These are phyloP conservation scores for Callospermophilus lateralis DNA, from an alignment of 2,113 vertebrate species.

Conservation along the genomic window DNA sequence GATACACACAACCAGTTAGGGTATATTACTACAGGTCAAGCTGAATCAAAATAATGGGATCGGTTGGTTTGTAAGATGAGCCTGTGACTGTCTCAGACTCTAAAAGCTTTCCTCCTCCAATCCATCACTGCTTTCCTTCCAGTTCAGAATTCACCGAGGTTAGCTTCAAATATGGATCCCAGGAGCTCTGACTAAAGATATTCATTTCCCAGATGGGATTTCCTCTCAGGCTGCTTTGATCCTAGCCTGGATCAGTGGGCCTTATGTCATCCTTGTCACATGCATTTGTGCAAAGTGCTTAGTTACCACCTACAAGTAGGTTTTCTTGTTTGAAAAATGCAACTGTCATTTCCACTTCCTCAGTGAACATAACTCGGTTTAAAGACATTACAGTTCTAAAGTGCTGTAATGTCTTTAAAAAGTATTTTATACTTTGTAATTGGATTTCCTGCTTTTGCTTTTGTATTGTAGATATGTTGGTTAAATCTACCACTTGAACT, in stretches of 20 bases:
- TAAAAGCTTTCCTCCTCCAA: not conserved
- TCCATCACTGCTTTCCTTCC: slow-evolving; percentile 46
- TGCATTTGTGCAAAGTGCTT: slow-evolving; percentile 69
- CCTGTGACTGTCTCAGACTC: not conserved
- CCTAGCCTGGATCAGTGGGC: slow-evolving; percentile 55
- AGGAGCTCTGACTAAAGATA: slow-evolving; percentile 72
- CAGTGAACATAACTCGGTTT: slow-evolving; percentile 65
- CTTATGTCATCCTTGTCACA: slow-evolving; percentile 68
- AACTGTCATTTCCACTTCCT: slow-evolving; percentile 70
- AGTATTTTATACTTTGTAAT: not conserved
- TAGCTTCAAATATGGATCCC: slow-evolving; percentile 72
- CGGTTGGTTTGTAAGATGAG: not conserved
- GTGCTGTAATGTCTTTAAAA: not conserved
- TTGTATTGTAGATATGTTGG: not conserved
- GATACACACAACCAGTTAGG: not conserved
- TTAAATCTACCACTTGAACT: not conserved
- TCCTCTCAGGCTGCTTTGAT: slow-evolving; percentile 78
- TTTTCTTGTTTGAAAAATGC: slow-evolving; percentile 55
- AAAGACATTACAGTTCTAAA: slow-evolving; percentile 55
- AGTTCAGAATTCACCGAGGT: slow-evolving; percentile 63
- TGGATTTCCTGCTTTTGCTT: slow-evolving; percentile 13
- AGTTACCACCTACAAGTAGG: slow-evolving; percentile 61
- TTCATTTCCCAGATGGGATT: slow-evolving; percentile 76
- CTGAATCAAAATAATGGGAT: slow-evolving; percentile 2
- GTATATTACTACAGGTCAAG: not conserved